Evolutionary conservation across 2,888 invertebrate species (phyloP).

Genomic region (Acronicta alni): DNA sequence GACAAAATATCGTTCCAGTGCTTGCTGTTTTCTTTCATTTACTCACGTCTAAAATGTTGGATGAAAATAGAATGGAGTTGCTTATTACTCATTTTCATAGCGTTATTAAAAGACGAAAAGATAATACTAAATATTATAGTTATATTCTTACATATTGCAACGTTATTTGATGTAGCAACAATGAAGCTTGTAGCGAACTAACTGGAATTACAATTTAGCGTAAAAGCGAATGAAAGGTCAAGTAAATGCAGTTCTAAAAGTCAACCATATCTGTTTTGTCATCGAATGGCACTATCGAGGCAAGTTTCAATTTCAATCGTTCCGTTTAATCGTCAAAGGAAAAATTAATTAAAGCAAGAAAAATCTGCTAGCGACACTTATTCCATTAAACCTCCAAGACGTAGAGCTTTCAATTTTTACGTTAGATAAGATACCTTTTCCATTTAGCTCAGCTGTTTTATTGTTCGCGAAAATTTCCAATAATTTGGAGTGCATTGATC

Average conservation of each 20-base stretch:
- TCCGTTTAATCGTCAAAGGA: slow-evolving; percentile 1
- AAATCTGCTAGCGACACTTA: slow-evolving; percentile 31
- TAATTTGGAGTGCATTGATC: slow-evolving; percentile 71
- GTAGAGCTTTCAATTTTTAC: slow-evolving; percentile 38
- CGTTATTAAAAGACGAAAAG: slow-evolving; percentile 12
- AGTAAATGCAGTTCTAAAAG: no score
- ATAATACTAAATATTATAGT: slow-evolving; percentile 32
- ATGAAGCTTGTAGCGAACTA: neutral
- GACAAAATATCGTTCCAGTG: neutral
- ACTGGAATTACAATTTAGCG: no score
- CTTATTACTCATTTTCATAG: neutral
- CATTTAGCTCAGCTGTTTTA: slow-evolving; percentile 56
- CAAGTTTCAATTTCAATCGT: slow-evolving; percentile 1
- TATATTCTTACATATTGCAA: slow-evolving; percentile 14
- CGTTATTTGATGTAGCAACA: slow-evolving; percentile 11
- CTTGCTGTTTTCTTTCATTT: slow-evolving; percentile 1
- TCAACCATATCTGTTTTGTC: no score
- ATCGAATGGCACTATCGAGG: neutral
- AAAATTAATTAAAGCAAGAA: slow-evolving; percentile 22
- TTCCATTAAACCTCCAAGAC: slow-evolving; percentile 25
- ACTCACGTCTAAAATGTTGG: slow-evolving; percentile 3
- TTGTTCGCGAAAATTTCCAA: slow-evolving; percentile 67
- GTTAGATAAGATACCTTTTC: slow-evolving; percentile 32
- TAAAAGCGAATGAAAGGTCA: no score
- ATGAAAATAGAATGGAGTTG: slow-evolving; percentile 3